Percentiles rank a stretch among this genome's conserved stretches.
Evolutionary conservation across 2,797 vertebrate species (phyloP).

Genomic region (Semaprochilodus insignis): DNA sequence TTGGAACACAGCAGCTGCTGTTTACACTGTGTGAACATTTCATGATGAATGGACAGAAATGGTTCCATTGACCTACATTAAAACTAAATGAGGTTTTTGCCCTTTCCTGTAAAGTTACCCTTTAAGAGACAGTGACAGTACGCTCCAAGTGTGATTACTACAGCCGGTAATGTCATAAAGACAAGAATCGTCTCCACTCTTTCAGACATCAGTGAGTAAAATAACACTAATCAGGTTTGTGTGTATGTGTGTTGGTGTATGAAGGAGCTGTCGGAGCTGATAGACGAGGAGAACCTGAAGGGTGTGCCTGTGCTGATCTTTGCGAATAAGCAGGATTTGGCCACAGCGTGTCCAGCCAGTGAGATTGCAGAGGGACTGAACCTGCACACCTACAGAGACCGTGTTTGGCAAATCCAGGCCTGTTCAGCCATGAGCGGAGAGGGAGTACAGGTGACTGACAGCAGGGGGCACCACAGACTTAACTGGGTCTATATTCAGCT

Average conservation of each 20-base stretch:
- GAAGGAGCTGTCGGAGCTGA: slow-evolving; percentile 77
- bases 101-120: too few relatives aligned
- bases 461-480: neutral
- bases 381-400: slow-evolving; percentile 79
- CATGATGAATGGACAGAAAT: too few relatives aligned
- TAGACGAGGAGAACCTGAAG: slow-evolving; percentile 67
- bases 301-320: slow-evolving; percentile 77
- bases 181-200: too few relatives aligned
- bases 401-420: slow-evolving; percentile 79
- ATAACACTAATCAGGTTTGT: neutral
- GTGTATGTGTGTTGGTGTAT: neutral
- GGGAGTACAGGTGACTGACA: slow-evolving; percentile 75
- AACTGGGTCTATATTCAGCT: neutral
- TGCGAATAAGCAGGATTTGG: slow-evolving; percentile 79
- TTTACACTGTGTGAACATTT: too few relatives aligned
- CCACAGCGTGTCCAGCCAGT: slow-evolving; percentile 68
- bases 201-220: neutral
- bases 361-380: slow-evolving; percentile 77
- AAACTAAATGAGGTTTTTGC: too few relatives aligned
- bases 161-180: neutral
- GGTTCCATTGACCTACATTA: too few relatives aligned
- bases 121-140: too few relatives aligned
- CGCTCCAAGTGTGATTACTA: neutral
- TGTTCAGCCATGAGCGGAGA: slow-evolving; percentile 78
- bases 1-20: too few relatives aligned